phyloP scores from a whole-genome alignment of 2,113 vertebrate species.

The Riparia riparia region DNA sequence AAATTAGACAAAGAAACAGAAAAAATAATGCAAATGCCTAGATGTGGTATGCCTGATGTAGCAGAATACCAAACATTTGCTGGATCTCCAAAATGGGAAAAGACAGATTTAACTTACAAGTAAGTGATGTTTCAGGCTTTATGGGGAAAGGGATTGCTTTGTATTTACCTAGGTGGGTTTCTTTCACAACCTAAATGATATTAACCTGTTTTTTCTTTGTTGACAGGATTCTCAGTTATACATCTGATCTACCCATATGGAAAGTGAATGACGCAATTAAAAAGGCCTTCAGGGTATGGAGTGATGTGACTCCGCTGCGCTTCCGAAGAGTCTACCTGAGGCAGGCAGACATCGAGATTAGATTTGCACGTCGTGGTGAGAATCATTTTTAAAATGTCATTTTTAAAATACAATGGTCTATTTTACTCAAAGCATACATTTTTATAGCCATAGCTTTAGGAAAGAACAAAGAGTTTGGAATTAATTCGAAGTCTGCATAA shows the following conservation, averaged over 20 bases:
- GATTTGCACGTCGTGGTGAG: conserved; percentile 70
- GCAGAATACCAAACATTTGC: not conserved
- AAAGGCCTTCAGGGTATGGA: conserved; percentile 72
- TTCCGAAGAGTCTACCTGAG: not conserved
- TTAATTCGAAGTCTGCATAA: not conserved
- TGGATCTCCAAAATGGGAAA: conserved; percentile 39
- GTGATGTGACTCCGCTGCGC: conserved; percentile 57
- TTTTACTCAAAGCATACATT: not conserved
- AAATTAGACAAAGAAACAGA: conserved; percentile 29
- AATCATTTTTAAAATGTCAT: not conserved
- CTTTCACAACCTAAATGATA: not conserved
- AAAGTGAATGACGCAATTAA: conserved; percentile 59
- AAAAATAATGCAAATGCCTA: conserved; percentile 48
- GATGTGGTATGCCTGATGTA: conserved; percentile 76
- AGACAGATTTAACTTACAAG: conserved; percentile 75
- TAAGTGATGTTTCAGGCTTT: conserved; percentile 27
- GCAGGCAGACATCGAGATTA: conserved; percentile 72
- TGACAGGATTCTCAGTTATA: conserved; percentile 61
- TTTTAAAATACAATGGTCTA: not conserved
- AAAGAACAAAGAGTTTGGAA: not conserved
- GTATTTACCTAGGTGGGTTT: not conserved
- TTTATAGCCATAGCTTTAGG: not conserved
- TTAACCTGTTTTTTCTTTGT: not conserved
- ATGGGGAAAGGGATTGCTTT: not conserved
- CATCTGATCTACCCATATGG: not conserved